Evolutionary conservation across 2,113 vertebrate genomes (phyloP).

Genomic region (Megaceryle torquata): DNA sequence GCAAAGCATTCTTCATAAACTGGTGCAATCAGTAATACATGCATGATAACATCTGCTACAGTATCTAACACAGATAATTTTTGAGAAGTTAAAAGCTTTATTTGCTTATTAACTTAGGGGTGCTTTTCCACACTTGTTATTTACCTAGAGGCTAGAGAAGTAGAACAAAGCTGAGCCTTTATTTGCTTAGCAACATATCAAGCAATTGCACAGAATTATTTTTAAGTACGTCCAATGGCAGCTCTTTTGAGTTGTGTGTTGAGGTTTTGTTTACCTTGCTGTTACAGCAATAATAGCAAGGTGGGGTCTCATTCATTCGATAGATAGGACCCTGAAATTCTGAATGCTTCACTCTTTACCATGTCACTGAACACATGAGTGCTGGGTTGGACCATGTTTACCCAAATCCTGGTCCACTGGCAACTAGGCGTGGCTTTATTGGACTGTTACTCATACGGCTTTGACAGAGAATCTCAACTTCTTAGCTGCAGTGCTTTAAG

Average conservation of each 20-base stretch:
- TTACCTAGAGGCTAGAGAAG: slow-evolving; percentile 55
- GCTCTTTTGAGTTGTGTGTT: slow-evolving; percentile 30
- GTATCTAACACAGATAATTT: not conserved
- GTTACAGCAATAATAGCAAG: slow-evolving; percentile 52
- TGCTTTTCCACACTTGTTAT: slow-evolving; percentile 24
- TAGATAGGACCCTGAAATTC: slow-evolving; percentile 55
- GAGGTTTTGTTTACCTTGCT: slow-evolving; percentile 63
- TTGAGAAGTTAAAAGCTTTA: slow-evolving; percentile 37
- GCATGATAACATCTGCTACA: not conserved
- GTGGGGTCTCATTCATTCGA: slow-evolving; percentile 27
- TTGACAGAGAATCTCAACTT: slow-evolving; percentile 56
- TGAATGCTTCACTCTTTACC: slow-evolving; percentile 65
- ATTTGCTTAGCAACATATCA: slow-evolving; percentile 55
- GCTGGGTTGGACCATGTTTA: slow-evolving; percentile 62
- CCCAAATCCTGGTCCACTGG: slow-evolving; percentile 56
- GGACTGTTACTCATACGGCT: slow-evolving; percentile 53
- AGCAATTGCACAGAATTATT: slow-evolving; percentile 32
- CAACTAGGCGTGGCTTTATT: slow-evolving; percentile 66
- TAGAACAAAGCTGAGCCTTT: slow-evolving; percentile 49
- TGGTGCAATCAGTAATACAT: not conserved
- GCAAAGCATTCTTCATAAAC: not conserved
- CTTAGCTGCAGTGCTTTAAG: slow-evolving; percentile 23
- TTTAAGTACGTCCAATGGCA: slow-evolving; percentile 43
- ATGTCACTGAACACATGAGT: slow-evolving; percentile 45
- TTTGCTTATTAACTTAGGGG: slow-evolving; percentile 17